phyloP scores from a whole-genome alignment of 1,140 invertebrate species.

The Whitmania pigra region DNA sequence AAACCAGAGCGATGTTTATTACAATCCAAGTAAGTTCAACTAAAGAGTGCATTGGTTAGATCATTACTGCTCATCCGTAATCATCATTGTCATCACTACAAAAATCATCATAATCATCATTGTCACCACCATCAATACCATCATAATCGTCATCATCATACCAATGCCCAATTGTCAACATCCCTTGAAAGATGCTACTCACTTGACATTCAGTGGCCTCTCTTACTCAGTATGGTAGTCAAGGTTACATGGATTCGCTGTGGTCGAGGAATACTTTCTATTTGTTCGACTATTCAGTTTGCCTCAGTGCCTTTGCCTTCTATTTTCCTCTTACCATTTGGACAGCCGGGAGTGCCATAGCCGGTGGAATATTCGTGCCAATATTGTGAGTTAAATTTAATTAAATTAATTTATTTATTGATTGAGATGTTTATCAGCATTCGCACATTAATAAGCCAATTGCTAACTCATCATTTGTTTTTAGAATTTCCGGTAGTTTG shows the following conservation, averaged over 20 bases:
- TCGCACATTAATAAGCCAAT: too few species aligned
- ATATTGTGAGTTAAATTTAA: constrained; percentile 6
- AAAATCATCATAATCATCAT: too few species aligned
- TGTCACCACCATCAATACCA: too few species aligned
- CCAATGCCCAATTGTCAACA: too few species aligned
- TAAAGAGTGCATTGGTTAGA: too few species aligned
- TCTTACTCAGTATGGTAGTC: neutral
- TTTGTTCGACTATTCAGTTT: constrained; percentile 5
- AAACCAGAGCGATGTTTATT: too few species aligned
- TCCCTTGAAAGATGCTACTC: neutral
- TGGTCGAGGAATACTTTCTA: constrained; percentile 15
- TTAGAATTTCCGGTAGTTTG: constrained; percentile 16
- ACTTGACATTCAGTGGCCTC: constrained; percentile 14
- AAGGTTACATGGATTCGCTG: neutral
- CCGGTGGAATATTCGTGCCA: constrained; percentile 21
- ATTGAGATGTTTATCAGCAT: too few species aligned
- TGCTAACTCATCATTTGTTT: neutral
- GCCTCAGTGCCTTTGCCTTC: constrained; percentile 11
- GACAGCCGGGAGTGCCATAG: constrained; percentile 16
- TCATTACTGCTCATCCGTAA: too few species aligned
- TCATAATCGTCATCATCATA: too few species aligned
- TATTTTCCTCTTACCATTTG: constrained; percentile 21
- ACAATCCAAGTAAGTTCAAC: too few species aligned
- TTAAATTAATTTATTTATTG: neutral
- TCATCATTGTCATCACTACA: too few species aligned